Evolutionary conservation across 2,113 vertebrate species (phyloP), one percentile per base, ranked within the genome.

Genomic region (Psilopogon haemacephalus): DNA sequence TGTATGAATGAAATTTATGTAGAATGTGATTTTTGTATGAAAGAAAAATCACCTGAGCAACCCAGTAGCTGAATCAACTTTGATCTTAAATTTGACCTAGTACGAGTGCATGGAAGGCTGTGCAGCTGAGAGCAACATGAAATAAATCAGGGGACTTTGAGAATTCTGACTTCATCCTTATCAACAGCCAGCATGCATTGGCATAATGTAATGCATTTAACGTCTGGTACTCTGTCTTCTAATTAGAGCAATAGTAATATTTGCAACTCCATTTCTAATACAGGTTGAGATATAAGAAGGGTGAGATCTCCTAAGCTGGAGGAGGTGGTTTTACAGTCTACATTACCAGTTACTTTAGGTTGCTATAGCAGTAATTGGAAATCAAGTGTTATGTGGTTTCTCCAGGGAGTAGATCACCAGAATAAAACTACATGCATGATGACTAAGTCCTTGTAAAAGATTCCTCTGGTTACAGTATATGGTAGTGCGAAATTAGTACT

Each of bases 301-400:
- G 19, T 2, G 10, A 30, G 9, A 19, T 65, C 50, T 84, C 56
- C 68, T 5, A 50, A 52, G 14, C 13, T 50, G n/a, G 21, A 69
- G 35, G n/a, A 69, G 23, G 4, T 33, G 48, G 16, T 83, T 83
- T 83, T 69, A 74, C 44, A 15, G 35, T 40, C 40, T n/a, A 2
- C 15, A 2, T 81, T 42, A 28, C 23, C 54, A 19, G 33, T 73
- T 18, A 42, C 33, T 6, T 32, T 87, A 69, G 38, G 15, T 48
- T 64, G 27, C 5, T 33, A 15, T 27, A 59, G n/a, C 33, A 38
- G 19, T 88, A 59, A 76, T 52, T 68, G 62, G 68, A 91, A 94
- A 88, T 79, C 54, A 81, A 65, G 65, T 94, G 74, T 48, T 91
- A 85, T 89, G 67, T 75, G 64, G 33, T 81, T 94, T 83, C 91